Evolutionary conservation across 2,113 vertebrate species (phyloP), one percentile per base, ranked within the genome.

Genomic region (Lepisosteus oculatus): DNA sequence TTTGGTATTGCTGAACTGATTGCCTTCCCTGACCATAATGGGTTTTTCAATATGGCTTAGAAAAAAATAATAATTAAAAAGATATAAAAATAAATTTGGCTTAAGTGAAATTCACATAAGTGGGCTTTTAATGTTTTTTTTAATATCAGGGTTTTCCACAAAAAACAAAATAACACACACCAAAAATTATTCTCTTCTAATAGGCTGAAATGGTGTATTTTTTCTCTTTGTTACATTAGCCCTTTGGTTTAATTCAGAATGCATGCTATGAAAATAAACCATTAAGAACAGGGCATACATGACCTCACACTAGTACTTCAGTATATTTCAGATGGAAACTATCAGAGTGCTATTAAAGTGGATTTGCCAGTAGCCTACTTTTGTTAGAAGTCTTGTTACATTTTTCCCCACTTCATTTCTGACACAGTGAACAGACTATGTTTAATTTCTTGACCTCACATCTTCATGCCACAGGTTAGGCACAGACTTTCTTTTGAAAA

Each of bases 341-440:
- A 82, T 85, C 76, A 79, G 77, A 74, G 79, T 84, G 85, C 81
- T 80, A 84, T 89, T 86, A 85, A 79, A 85, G 76, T 71, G 85
- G 47, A 51, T 51, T 51, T 6, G 9, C 47, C 47, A 51, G 5
- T 5, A 9, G 5, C 9, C 47, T 51, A 9, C 5, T 51, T 5
- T 51, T 6, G 47, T 59, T 13, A 59, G 56, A n/a, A 29, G 56
- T 13, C 56, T 6, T 51, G 5, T 6, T 51, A 51, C 47, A 51
- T 51, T 51, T 51, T 51, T 29, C 29, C 29, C 47, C 47, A 51
- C 9, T 5, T 51, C 47, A 51, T 5, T 9, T 9, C 47, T 3
- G 9, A 51, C 47, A 6, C 5, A 51, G 5, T 6, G 47, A 51
- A 51, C 5, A 51, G 5, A 2, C 47, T 51, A 2, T 29, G 29